phyloP scores from a whole-genome alignment of 2,888 invertebrate genomes.

The Zootermopsis nevadensis region DNA sequence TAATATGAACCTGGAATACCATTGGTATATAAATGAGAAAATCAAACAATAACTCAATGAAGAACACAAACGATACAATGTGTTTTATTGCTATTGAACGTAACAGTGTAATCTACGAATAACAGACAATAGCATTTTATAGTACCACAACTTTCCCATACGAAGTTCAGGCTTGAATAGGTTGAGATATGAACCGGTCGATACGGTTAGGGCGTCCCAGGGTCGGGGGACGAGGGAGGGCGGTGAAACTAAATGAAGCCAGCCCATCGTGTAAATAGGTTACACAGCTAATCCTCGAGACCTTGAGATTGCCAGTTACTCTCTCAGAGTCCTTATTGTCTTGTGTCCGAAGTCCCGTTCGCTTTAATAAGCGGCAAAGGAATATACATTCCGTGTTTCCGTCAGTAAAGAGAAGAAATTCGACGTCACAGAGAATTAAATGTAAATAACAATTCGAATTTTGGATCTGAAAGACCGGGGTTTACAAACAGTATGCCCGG shows the following conservation, averaged over 20 bases:
- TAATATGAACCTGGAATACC: not conserved
- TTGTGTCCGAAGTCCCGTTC: not conserved
- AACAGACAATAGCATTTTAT: conserved; percentile 30
- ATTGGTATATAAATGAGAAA: not conserved
- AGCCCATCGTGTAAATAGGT: conserved; percentile 37
- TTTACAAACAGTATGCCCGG: too few species aligned
- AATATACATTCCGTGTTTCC: not conserved
- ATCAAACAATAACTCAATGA: not conserved
- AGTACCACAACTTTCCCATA: conserved; percentile 18
- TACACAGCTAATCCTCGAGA: conserved; percentile 35
- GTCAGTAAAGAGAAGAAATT: not conserved
- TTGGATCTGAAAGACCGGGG: too few species aligned
- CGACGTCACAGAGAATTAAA: not conserved
- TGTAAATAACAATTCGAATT: too few species aligned
- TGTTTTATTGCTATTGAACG: conserved; percentile 34
- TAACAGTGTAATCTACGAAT: conserved; percentile 20
- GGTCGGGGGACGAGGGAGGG: not conserved
- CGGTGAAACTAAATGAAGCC: conserved; percentile 35
- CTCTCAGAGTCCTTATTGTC: not conserved
- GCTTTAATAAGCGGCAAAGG: not conserved
- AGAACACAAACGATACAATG: not conserved
- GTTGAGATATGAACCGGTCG: conserved; percentile 38
- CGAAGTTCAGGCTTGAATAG: conserved; percentile 29
- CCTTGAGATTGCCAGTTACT: conserved; percentile 26
- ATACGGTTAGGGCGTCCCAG: conserved; percentile 3